phyloP scores from a whole-genome alignment of 1,140 invertebrate genomes.

The Drosophila kanapiae region DNA sequence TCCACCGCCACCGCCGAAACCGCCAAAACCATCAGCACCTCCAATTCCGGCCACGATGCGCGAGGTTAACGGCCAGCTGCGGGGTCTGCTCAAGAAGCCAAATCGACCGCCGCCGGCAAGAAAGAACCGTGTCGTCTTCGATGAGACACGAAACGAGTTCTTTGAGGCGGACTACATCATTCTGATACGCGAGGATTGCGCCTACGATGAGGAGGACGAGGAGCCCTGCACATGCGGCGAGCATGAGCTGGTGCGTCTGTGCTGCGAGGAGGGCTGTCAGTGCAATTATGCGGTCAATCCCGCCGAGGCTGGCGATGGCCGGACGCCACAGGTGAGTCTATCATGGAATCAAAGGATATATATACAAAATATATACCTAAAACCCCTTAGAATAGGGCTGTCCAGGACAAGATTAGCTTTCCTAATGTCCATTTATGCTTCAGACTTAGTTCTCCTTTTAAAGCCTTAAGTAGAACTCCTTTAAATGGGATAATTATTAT shows the following conservation, averaged over 20 bases:
- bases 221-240: constrained; percentile 92
- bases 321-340: constrained; percentile 83
- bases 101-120: constrained; percentile 80
- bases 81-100: constrained; percentile 82
- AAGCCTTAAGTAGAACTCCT: too few relatives aligned
- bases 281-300: constrained; percentile 85
- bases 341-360: too few relatives aligned
- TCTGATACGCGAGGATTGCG: constrained; percentile 92
- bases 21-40: neutral
- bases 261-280: constrained; percentile 88
- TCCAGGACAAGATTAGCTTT: too few relatives aligned
- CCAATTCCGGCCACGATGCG: constrained; percentile 62
- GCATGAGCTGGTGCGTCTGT: constrained; percentile 89
- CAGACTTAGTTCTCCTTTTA: too few relatives aligned
- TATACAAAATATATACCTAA: too few relatives aligned
- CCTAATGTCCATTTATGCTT: too few relatives aligned
- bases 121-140: constrained; percentile 93
- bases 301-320: constrained; percentile 73
- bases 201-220: constrained; percentile 91
- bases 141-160: constrained; percentile 94
- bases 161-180: constrained; percentile 96
- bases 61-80: constrained; percentile 80
- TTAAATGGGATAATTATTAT: too few relatives aligned
- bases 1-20: neutral
- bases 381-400: too few relatives aligned